These are phyloP conservation scores for Altica lythri DNA, from an alignment of 2,888 invertebrate species.

Conservation along the genomic window DNA sequence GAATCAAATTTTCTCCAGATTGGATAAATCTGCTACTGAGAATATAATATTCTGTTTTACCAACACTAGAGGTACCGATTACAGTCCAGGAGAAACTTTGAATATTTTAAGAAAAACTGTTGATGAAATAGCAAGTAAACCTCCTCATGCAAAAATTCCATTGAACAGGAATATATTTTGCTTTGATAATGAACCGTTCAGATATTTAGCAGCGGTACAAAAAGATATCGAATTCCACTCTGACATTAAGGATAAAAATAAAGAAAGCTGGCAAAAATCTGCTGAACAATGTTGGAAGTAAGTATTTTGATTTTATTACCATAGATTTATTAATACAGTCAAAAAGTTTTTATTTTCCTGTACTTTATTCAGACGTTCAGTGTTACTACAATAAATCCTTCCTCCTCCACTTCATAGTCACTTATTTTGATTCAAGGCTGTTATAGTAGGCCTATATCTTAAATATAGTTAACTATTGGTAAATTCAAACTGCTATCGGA, in stretches of 20 bases:
- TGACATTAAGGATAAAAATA: constrained; percentile 22
- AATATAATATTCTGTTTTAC: constrained; percentile 54
- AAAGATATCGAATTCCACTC: constrained; percentile 36
- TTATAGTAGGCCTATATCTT: no score
- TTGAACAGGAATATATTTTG: constrained; percentile 48
- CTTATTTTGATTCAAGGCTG: no score
- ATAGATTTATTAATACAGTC: no score
- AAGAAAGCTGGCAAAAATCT: constrained; percentile 42
- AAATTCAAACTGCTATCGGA: no score
- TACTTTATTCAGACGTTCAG: no score
- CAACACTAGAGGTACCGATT: constrained; percentile 38
- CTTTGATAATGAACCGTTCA: constrained; percentile 52
- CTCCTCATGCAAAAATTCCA: constrained; percentile 41
- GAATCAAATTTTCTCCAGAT: constrained; percentile 48
- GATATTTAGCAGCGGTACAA: constrained; percentile 48
- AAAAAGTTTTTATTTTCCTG: no score
- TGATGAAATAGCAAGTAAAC: constrained; percentile 38
- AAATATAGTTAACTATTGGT: no score
- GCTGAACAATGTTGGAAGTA: constrained; percentile 44
- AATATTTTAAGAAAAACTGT: constrained; percentile 42
- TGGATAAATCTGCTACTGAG: constrained; percentile 49
- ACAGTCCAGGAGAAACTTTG: constrained; percentile 44
- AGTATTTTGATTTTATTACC: no score
- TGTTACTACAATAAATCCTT: no score
- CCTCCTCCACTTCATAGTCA: no score